Base-by-base conservation (phyloP, 2,888 invertebrate species). In the Halocaridina rubra region DNA sequence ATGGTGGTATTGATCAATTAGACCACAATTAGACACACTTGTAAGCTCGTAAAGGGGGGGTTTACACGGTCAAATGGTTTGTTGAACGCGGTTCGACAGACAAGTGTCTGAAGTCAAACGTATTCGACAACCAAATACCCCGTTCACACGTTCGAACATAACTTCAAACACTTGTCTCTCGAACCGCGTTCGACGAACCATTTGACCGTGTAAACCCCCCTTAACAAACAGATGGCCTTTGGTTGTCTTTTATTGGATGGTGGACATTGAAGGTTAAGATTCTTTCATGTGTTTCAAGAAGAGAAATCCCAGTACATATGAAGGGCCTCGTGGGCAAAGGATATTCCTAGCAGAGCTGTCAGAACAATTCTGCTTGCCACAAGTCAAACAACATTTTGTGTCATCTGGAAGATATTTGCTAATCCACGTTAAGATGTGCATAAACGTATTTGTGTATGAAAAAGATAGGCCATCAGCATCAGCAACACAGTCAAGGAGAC, bases 181-280 rank as follows among this genome's bases (percentile, higher is more conserved):
- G n/a, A n/a, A n/a, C n/a, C n/a, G n/a, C n/a, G n/a, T n/a, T n/a
- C n/a, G n/a, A n/a, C n/a, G n/a, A n/a, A n/a, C n/a, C n/a, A n/a
- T n/a, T n/a, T n/a, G n/a, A n/a, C n/a, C n/a, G n/a, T n/a, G n/a
- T n/a, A n/a, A n/a, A n/a, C n/a, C n/a, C n/a, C n/a, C n/a, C n/a
- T n/a, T n/a, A 39, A 46, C 76, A 57, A 76, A 76, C 10, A 53
- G 57, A 76, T 76, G n/a, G n/a, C 53, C 13, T 53, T 53, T 13
- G 8, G 3, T 53, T n/a, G 27, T 53, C 13, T 53, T 53, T 4
- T 53, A 53, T 53, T 53, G 53, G 53, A 53, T 7, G 7, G 3
- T 53, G 53, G 53, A 53, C 19, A 19, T 53, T 53, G 7, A 2
- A n/a, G 13, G 53, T 53, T 53, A 53, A 13, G 8, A 53, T 8